A percentile compares a stretch with the other conserved stretches of the same genome.
These are phyloP conservation scores for Coboldia fuscipes DNA, from an alignment of 1,140 invertebrate genomes.

Conservation along the genomic window DNA sequence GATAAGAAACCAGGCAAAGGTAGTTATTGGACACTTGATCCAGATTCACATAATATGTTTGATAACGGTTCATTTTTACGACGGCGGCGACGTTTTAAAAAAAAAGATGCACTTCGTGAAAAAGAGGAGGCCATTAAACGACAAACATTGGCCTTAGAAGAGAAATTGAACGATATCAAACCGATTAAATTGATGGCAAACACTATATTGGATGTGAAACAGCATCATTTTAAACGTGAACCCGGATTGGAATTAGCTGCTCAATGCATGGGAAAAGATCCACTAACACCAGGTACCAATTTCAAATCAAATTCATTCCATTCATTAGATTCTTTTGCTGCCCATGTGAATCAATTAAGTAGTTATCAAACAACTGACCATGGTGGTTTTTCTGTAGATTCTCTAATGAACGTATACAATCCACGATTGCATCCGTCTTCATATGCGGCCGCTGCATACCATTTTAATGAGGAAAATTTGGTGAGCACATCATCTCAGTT, in stretches of 20 bases:
- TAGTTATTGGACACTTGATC: conserved; percentile 93
- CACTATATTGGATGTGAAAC: conserved; percentile 10
- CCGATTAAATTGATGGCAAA: conserved; percentile 20
- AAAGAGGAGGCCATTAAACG: conserved; percentile 70
- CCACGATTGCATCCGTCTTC: conserved; percentile 19
- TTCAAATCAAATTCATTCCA: conserved; percentile 19
- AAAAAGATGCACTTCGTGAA: conserved; percentile 76
- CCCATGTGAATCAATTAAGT: conserved; percentile 17
- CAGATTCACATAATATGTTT: conserved; percentile 96
- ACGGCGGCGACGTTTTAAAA: conserved; percentile 83
- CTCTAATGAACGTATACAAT: conserved; percentile 22
- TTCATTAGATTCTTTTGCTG: conserved; percentile 15
- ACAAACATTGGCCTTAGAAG: conserved; percentile 25
- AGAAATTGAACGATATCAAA: conserved; percentile 20
- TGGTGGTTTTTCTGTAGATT: conserved; percentile 18
- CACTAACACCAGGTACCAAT: not conserved
- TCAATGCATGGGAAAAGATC: conserved; percentile 6
- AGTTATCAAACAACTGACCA: conserved; percentile 11
- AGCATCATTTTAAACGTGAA: conserved; percentile 5
- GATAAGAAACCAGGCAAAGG: conserved; percentile 94
- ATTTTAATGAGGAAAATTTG: conserved; percentile 18
- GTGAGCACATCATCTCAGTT: conserved; percentile 10
- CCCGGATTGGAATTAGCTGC: conserved; percentile 14
- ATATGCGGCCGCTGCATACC: conserved; percentile 21
- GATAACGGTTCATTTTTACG: conserved; percentile 90